Evolutionary conservation across 2,888 invertebrate species (phyloP).

Genomic region (Eulithis prunata): DNA sequence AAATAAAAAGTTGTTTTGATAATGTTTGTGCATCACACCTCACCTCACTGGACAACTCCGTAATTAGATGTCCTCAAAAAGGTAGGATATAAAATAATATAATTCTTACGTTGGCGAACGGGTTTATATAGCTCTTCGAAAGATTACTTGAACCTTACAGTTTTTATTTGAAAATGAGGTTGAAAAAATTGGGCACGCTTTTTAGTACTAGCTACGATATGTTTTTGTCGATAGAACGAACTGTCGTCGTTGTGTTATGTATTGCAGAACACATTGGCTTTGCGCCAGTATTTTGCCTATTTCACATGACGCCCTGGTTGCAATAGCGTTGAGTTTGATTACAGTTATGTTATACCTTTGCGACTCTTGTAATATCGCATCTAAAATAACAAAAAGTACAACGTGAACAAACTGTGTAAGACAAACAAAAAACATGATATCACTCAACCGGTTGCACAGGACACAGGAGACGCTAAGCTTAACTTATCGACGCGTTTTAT

Average conservation of each 20-base stretch:
- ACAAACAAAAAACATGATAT: constrained; percentile 9
- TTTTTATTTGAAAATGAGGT: background rate
- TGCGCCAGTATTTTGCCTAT: constrained; percentile 71
- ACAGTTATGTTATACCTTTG: constrained; percentile 6
- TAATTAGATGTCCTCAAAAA: no score
- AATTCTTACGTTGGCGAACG: no score
- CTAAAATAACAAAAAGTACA: constrained; percentile 3
- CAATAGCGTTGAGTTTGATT: constrained; percentile 37
- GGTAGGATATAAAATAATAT: no score
- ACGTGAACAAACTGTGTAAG: constrained; percentile 5
- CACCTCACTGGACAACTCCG: no score
- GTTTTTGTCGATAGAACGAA: constrained; percentile 55
- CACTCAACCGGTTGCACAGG: constrained; percentile 28
- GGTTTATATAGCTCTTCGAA: no score
- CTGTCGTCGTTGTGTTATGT: constrained; percentile 62
- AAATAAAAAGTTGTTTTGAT: no score
- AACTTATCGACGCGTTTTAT: background rate
- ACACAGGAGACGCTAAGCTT: constrained; percentile 23
- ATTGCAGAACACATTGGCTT: constrained; percentile 64
- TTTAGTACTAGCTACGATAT: constrained; percentile 35
- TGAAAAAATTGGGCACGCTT: constrained; percentile 27
- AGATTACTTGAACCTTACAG: no score
- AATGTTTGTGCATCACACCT: no score
- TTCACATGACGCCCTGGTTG: constrained; percentile 31
- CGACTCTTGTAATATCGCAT: constrained; percentile 4